Base-by-base conservation (phyloP, 2,888 invertebrate species). In the Sycophila texana region DNA sequence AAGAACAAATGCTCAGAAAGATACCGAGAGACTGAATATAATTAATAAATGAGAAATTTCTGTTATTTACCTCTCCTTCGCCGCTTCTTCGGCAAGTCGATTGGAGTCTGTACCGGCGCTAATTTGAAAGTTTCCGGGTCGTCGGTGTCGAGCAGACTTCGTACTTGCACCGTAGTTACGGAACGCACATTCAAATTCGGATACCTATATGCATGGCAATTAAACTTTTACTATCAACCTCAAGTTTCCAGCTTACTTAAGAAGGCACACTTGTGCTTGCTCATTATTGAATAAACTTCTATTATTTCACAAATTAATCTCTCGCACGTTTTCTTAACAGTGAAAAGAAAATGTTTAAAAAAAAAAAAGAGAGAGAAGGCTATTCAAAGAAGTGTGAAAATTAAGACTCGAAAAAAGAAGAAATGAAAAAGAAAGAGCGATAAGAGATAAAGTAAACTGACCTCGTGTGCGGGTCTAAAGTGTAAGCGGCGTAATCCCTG, bases 401-500 rank as follows among this genome's bases (percentile, higher is more conserved):
- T 4, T 39, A 39, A 39, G 39, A 39, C 4, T 39, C 4, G 30
- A 30, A 39, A 7, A n/a, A 16, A n/a, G n/a, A 16, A 51, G 49
- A 51, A 20, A 16, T n/a, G 58, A 63, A 73, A 77, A 57, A 18
- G 0, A 61, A 53, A 47, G 20, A 74, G 51, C 13, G 7, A 16
- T 3, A 39, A 39, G 39, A 39, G 39, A 39, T 39, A 10, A 39
- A 39, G 39, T 39, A 39, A 26, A 20, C 61, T 39, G 12, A 89
- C 87, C 98, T 94, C 4, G 96, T 96, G 73, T 95, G 94, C 4
- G 97, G 97, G 91, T 97, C 97, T 4, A 97, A 91, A 0, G 97
- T 96, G 89, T 97, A 98, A 14, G 95, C 94, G 76, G 95, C 94
- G 87, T 95, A 95, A 91, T 98, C 98, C 84, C 98, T 95, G 89